These are phyloP conservation scores for Palaemon carinicauda DNA, from an alignment of 1,140 invertebrate genomes.

Conservation along the genomic window DNA sequence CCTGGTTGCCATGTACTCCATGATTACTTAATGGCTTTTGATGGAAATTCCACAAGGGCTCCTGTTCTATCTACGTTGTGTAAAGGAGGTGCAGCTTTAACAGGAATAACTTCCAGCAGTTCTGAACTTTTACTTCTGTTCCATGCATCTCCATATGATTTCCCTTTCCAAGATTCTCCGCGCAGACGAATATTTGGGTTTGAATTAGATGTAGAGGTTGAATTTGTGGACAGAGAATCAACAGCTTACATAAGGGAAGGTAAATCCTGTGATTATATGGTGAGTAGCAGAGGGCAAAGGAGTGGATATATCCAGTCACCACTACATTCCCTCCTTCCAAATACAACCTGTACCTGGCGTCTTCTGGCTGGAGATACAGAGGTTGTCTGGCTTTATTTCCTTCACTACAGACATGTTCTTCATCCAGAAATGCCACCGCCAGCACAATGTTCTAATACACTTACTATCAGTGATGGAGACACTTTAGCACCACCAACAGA, in stretches of 20 bases:
- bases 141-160: slow-evolving; percentile 86
- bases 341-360: slow-evolving; percentile 58
- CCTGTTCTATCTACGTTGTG: slow-evolving; percentile 89
- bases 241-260: slow-evolving; percentile 57
- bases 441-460: slow-evolving; percentile 54
- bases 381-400: slow-evolving; percentile 60
- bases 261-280: slow-evolving; percentile 41
- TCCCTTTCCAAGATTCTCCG: slow-evolving; percentile 72
- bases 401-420: slow-evolving; percentile 57
- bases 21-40: slow-evolving; percentile 89
- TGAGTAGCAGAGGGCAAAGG: slow-evolving; percentile 56
- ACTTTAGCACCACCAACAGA: background rate
- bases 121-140: slow-evolving; percentile 87
- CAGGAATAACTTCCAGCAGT: slow-evolving; percentile 84
- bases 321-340: slow-evolving; percentile 58
- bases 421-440: slow-evolving; percentile 57
- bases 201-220: slow-evolving; percentile 84
- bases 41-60: slow-evolving; percentile 86
- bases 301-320: slow-evolving; percentile 59
- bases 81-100: slow-evolving; percentile 82
- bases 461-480: slow-evolving; percentile 57
- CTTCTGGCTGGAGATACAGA: slow-evolving; percentile 56
- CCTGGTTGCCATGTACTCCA: slow-evolving; percentile 85
- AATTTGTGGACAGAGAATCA: slow-evolving; percentile 66
- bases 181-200: slow-evolving; percentile 73